Conservation (phyloP, 2,797 vertebrate genomes). For the Hafferia zeledoni region DNA sequence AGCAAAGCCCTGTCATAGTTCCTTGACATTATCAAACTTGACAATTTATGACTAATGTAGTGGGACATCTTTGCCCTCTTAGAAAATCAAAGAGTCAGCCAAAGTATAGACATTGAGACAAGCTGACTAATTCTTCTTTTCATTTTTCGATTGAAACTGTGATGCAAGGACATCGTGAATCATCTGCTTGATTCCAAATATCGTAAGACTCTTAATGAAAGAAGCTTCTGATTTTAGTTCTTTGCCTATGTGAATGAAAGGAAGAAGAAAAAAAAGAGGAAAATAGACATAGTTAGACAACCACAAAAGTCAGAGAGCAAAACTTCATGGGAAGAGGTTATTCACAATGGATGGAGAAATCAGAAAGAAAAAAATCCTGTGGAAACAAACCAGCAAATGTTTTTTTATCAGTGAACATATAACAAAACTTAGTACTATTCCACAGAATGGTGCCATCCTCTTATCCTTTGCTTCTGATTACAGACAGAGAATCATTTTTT, state of each 20-base stretch:
- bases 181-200: background rate
- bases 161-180: background rate
- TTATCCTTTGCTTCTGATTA: background rate
- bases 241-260: background rate
- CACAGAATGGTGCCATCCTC: background rate
- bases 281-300: background rate
- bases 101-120: background rate
- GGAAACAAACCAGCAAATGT: background rate
- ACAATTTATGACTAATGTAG: background rate
- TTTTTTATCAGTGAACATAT: background rate
- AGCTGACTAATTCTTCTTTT: background rate
- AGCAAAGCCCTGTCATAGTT: background rate
- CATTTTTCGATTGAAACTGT: background rate
- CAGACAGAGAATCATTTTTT: background rate
- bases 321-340: background rate
- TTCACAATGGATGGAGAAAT: background rate
- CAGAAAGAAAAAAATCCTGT: background rate
- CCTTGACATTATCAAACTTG: background rate
- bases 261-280: background rate
- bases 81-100: background rate
- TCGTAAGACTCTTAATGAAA: background rate
- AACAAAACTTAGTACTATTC: background rate
- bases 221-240: background rate
- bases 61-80: background rate
- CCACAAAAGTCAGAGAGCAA: background rate